Percentiles rank a stretch among this genome's conserved stretches.
These are phyloP conservation scores for Todiramphus saurophagus DNA, from an alignment of 2,113 vertebrate species.

Conservation along the genomic window DNA sequence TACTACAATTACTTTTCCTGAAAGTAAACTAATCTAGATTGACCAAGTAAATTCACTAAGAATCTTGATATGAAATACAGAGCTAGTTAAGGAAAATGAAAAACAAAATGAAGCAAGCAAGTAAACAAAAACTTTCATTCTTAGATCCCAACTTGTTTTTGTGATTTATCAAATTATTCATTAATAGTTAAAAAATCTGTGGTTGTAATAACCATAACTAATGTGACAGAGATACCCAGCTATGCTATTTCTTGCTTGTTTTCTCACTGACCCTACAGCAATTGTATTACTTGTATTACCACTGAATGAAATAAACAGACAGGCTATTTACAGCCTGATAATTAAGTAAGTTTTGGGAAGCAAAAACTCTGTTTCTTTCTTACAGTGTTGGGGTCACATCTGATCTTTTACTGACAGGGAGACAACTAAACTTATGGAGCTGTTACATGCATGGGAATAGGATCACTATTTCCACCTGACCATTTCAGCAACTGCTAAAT, in stretches of 20 bases:
- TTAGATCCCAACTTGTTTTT: not conserved
- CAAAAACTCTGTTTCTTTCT: not conserved
- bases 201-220: not conserved
- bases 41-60: not conserved
- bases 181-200: not conserved
- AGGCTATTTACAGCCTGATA: not conserved
- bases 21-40: not conserved
- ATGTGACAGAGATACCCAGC: not conserved
- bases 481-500: not conserved
- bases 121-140: not conserved
- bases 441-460: rapidly evolving
- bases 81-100: not conserved
- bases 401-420: not conserved
- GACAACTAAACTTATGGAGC: not conserved
- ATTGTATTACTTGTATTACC: not conserved
- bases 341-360: not conserved
- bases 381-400: not conserved
- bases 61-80: not conserved
- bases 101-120: rapidly evolving
- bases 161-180: not conserved
- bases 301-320: not conserved
- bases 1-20: not conserved
- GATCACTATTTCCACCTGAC: not conserved
- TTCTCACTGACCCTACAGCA: not conserved
- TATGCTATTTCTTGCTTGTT: not conserved